Base-by-base conservation (phyloP, 2,888 invertebrate species). In the Antitype chi region DNA sequence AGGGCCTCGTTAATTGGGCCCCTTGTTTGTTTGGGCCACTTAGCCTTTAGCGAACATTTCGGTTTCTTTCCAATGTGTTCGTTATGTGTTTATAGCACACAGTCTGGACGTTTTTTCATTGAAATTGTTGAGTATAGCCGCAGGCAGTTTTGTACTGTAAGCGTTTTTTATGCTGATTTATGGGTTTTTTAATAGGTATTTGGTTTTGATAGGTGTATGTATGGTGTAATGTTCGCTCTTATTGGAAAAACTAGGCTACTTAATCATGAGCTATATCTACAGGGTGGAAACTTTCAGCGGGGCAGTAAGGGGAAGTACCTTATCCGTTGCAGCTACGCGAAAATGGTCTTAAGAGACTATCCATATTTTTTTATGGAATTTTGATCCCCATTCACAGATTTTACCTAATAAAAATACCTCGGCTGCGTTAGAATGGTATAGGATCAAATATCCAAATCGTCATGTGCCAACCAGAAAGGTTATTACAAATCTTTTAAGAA, bases 1-100 rank as follows among this genome's bases (percentile, higher is more conserved):
- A 87, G 74, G 69, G 79, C 49, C 70, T 63, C 13, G 74, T 78
- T 86, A 88, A 88, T 87, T 87, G 81, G 74, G 57, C 49, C 25
- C 43, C 75, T 20, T 86, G 82, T 87, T 82, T 83, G 73, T 85
- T 81, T 86, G 76, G 85, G 74, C 60, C 63, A 73, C 72, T 85
- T 80, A 71, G 77, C 72, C 63, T 74, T 82, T 73, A 38, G 68
- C 67, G 47, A 57, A 43, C 66, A 47, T 84, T 78, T 86, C 53
- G 55, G 57, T 72, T 81, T 86, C 68, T 82, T 67, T 82, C 72
- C 28, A 81, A 76, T 43, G 53, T 76, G 47, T 74, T 25, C 5
- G 64, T 57, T 57, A 55, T 38, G 9, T 23, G n/a, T 13, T 25
- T 49, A 7, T 8, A 23, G 23, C 32, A 64, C 15, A 43, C 15